phyloP scores from a whole-genome alignment of 2,888 invertebrate genomes.

The Tetragnatha montana region DNA sequence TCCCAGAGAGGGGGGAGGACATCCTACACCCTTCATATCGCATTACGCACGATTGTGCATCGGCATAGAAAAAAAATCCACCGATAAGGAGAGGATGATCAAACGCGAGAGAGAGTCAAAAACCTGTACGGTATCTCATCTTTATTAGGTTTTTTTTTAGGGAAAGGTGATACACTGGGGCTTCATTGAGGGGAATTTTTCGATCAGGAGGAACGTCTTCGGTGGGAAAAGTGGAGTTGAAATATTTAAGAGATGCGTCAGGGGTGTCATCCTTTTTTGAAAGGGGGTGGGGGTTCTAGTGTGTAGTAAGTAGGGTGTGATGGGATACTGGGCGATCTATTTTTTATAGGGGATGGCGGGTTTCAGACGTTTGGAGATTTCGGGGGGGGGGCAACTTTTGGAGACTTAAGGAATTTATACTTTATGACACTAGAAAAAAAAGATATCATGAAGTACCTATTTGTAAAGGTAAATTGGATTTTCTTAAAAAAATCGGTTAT shows the following conservation, averaged over 20 bases:
- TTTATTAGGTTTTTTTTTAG: constrained; percentile 23
- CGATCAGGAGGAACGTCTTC: not conserved
- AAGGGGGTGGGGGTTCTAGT: not conserved
- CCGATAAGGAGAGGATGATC: constrained; percentile 10
- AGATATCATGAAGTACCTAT: too few species aligned
- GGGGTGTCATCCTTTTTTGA: not conserved
- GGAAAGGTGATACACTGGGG: constrained; percentile 45
- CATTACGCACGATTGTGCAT: constrained; percentile 30
- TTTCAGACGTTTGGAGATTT: too few species aligned
- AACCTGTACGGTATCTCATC: constrained; percentile 48
- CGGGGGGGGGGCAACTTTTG: too few species aligned
- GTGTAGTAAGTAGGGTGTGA: too few species aligned
- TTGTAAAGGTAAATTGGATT: too few species aligned
- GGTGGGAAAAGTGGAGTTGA: not conserved
- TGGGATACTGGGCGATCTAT: too few species aligned
- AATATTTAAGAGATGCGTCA: not conserved
- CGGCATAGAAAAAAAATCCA: not conserved
- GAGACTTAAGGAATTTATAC: too few species aligned
- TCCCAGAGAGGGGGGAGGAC: not conserved
- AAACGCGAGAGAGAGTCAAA: constrained; percentile 28
- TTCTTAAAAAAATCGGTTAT: too few species aligned
- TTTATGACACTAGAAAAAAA: too few species aligned
- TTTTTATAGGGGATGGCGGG: too few species aligned
- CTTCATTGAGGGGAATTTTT: not conserved
- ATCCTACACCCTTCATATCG: constrained; percentile 34